These are phyloP conservation scores for Lamprotornis superbus DNA, from an alignment of 2,113 vertebrate species.

Conservation along the genomic window DNA sequence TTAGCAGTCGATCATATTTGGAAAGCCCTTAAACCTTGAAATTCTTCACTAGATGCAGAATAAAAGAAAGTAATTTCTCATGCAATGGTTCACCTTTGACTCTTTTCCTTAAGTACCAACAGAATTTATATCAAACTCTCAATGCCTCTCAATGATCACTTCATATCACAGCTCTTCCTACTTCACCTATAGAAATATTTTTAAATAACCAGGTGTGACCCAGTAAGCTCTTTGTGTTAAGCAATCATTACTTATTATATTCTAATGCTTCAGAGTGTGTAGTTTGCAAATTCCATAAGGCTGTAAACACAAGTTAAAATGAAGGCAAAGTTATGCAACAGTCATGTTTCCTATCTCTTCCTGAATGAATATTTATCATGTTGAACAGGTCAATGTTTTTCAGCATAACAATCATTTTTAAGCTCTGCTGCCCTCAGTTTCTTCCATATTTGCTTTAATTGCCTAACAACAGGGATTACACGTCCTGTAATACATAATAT, in stretches of 20 bases:
- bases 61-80: background rate
- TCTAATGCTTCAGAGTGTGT: background rate
- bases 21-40: conserved; percentile 12
- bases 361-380: background rate
- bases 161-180: background rate
- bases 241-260: background rate
- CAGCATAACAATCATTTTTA: background rate
- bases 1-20: background rate
- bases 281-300: background rate
- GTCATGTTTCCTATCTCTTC: background rate
- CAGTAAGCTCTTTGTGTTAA: background rate
- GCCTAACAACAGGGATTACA: background rate
- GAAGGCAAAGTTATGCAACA: background rate
- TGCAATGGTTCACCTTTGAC: background rate
- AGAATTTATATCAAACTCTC: background rate
- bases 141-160: background rate
- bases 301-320: background rate
- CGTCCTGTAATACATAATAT: background rate
- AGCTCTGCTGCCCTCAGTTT: background rate
- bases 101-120: background rate
- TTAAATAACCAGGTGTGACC: background rate
- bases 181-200: background rate
- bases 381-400: background rate
- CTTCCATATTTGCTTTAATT: background rate
- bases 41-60: background rate